Evolutionary conservation across 2,888 invertebrate species (phyloP).

Genomic region (Nemapogon koenigi): DNA sequence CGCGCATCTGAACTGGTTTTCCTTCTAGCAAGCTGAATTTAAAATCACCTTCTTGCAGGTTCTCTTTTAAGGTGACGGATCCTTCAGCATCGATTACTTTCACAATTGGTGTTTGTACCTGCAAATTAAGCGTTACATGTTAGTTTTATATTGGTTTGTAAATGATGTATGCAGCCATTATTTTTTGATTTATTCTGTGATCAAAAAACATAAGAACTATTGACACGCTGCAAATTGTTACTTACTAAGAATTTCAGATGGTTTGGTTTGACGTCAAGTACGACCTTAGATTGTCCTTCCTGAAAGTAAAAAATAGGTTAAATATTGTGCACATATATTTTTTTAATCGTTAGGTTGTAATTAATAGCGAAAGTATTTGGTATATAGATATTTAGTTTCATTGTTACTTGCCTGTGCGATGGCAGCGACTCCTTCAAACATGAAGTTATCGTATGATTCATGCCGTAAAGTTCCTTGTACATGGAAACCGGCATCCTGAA

Average conservation of each 20-base stretch:
- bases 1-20: slow-evolving; percentile 46
- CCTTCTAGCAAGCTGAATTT: slow-evolving; percentile 57
- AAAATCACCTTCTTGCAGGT: slow-evolving; percentile 55
- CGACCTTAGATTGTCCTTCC: slow-evolving; percentile 44
- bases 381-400: too few relatives aligned
- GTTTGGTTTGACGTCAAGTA: slow-evolving; percentile 38
- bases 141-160: background rate
- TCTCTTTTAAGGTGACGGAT: slow-evolving; percentile 48
- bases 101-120: slow-evolving; percentile 53
- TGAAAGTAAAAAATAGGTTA: slow-evolving; percentile 18
- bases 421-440: background rate
- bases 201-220: background rate
- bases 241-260: slow-evolving; percentile 44
- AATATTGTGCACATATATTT: too few relatives aligned
- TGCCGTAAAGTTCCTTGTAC: background rate
- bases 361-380: background rate
- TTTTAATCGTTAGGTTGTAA: background rate
- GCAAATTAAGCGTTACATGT: slow-evolving; percentile 1
- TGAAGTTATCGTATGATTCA: slow-evolving; percentile 3
- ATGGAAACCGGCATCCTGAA: slow-evolving; percentile 8
- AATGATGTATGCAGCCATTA: background rate
- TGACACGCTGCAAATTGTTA: slow-evolving; percentile 7
- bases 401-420: background rate
- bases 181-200: background rate
- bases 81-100: slow-evolving; percentile 59